phyloP scores from a whole-genome alignment of 2,797 vertebrate genomes.

The Premnoplex brunnescens region DNA sequence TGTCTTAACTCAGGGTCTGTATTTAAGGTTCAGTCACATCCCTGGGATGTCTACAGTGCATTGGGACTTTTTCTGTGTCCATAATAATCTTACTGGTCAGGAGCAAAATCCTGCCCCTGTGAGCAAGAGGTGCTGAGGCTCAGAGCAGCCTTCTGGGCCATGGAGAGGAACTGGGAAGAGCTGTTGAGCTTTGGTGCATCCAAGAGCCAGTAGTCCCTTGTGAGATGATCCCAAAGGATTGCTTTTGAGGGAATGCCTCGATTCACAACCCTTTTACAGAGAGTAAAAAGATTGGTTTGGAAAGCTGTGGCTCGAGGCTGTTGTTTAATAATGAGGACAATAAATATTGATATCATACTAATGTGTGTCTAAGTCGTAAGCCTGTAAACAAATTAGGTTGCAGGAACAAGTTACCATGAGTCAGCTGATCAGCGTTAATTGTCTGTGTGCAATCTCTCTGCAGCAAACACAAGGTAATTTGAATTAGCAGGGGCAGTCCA shows the following conservation, averaged over 20 bases:
- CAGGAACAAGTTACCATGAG: neutral
- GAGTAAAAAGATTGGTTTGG: neutral
- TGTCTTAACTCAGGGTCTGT: neutral
- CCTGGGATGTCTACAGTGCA: neutral
- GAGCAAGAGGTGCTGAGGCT: neutral
- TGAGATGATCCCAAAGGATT: neutral
- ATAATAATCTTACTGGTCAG: neutral
- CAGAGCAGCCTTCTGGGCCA: neutral
- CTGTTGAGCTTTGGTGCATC: neutral
- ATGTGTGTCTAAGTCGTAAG: conserved; percentile 20
- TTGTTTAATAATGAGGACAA: conserved; percentile 33
- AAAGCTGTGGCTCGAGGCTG: conserved; percentile 40
- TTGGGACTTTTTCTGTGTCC: neutral
- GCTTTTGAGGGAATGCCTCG: neutral
- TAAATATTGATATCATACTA: conserved; percentile 53
- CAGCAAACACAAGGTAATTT: conserved; percentile 51
- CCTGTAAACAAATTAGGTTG: conserved; percentile 47
- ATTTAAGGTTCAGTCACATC: neutral
- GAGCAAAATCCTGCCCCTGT: neutral
- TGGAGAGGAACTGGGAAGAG: neutral
- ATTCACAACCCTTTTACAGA: neutral
- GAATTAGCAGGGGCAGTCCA: conserved; percentile 38
- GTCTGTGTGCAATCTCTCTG: conserved; percentile 44
- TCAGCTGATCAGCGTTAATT: conserved; percentile 53
- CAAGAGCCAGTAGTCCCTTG: neutral